Evolutionary conservation across 2,113 vertebrate genomes (phyloP).

Genomic region (Gymnorhina tibicen): DNA sequence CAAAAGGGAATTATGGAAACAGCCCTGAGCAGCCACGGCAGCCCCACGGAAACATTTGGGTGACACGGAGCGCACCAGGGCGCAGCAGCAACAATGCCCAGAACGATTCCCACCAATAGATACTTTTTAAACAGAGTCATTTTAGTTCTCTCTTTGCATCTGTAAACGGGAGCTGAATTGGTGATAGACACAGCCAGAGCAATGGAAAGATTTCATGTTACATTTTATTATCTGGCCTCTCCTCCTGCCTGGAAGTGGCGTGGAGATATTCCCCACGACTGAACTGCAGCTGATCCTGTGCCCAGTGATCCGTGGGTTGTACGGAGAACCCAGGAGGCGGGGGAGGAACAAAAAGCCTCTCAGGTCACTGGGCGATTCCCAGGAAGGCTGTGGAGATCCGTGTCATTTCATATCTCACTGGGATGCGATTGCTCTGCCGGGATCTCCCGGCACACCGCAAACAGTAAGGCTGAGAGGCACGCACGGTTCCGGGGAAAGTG

Average conservation of each 20-base stretch:
- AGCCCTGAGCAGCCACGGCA: not conserved
- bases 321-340: not conserved
- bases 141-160: not conserved
- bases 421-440: slow-evolving; percentile 15
- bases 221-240: not conserved
- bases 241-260: not conserved
- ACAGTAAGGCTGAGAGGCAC: not conserved
- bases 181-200: not conserved
- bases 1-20: slow-evolving; percentile 42
- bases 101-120: not conserved
- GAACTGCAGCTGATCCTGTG: slow-evolving; percentile 33
- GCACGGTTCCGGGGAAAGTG: not conserved
- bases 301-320: not conserved
- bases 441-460: not conserved
- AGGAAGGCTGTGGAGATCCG: not conserved
- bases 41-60: not conserved
- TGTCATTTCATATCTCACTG: not conserved
- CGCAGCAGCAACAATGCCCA: not conserved
- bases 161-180: not conserved
- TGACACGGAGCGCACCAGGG: not conserved
- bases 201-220: not conserved
- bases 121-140: not conserved
- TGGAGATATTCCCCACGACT: not conserved
- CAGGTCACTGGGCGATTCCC: not conserved
- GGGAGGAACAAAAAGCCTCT: not conserved